A percentile compares a stretch with the other conserved stretches of the same genome.
Conservation (phyloP, 1,140 invertebrate species). For the Rhyzopertha dominica region DNA sequence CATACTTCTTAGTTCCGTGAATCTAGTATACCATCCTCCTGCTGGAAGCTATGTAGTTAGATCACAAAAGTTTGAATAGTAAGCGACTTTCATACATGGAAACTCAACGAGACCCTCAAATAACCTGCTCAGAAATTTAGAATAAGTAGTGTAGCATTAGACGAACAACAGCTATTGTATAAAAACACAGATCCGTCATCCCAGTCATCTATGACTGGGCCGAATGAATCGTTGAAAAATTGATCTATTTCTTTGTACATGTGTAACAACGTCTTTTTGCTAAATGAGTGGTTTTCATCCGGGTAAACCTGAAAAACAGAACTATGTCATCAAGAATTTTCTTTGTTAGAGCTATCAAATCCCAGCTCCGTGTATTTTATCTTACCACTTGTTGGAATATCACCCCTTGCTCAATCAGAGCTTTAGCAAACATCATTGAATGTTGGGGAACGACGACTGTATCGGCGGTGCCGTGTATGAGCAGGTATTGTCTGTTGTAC, state of each 20-base stretch:
- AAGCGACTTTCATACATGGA: not conserved
- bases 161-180: conserved; percentile 28
- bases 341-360: no score
- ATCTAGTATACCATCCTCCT: conserved; percentile 1
- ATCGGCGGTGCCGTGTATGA: conserved; percentile 78
- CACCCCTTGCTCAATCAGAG: conserved; percentile 66
- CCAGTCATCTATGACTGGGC: conserved; percentile 66
- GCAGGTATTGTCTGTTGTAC: conserved; percentile 53
- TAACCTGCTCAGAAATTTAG: no score
- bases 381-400: conserved; percentile 74
- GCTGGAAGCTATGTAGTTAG: not conserved
- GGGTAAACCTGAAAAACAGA: conserved; percentile 65
- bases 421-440: conserved; percentile 71
- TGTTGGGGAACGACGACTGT: conserved; percentile 80
- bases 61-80: not conserved
- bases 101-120: no score
- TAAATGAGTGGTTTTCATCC: conserved; percentile 72
- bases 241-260: conserved; percentile 77
- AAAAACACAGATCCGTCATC: conserved; percentile 46
- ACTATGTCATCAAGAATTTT: conserved; percentile 8
- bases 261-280: conserved; percentile 61
- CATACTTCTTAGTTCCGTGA: not conserved
- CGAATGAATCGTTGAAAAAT: conserved; percentile 80
- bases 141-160: not conserved
- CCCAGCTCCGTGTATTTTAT: no score